Percentiles rank a stretch among this genome's conserved stretches.
phyloP scores from a whole-genome alignment of 2,113 vertebrate genomes.

The Oncorhynchus gorbuscha region DNA sequence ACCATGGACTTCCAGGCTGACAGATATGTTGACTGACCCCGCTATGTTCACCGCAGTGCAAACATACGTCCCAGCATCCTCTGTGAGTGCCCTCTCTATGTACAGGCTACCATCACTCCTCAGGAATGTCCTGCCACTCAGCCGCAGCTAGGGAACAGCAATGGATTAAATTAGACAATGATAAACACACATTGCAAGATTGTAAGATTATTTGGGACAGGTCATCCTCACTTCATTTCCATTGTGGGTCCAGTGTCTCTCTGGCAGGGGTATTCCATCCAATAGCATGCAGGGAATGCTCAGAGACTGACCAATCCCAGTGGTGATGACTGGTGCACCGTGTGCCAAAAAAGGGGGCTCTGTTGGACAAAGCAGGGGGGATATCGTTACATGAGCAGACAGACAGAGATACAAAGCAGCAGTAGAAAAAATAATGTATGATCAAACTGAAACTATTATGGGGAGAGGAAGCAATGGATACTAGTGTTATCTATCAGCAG shows the following conservation, averaged over 20 bases:
- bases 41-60: constrained; percentile 82
- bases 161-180: not conserved
- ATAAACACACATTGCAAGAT: not conserved
- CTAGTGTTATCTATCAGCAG: not conserved
- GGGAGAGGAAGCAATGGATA: not conserved
- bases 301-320: constrained; percentile 75
- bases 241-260: constrained; percentile 81
- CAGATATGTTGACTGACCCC: constrained; percentile 74
- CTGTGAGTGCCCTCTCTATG: constrained; percentile 62
- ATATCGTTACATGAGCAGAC: not conserved
- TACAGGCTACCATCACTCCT: constrained; percentile 84
- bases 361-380: constrained; percentile 41
- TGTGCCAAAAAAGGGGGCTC: constrained; percentile 81
- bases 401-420: constrained; percentile 1
- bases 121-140: constrained; percentile 61
- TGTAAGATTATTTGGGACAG: too few relatives aligned
- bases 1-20: constrained; percentile 81
- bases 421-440: constrained; percentile 4
- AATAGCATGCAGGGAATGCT: constrained; percentile 83
- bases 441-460: constrained; percentile 12
- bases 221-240: constrained; percentile 72
- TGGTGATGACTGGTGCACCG: constrained; percentile 66
- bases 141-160: constrained; percentile 66
- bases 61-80: constrained; percentile 79
- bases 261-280: constrained; percentile 81